phyloP scores from a whole-genome alignment of 2,797 vertebrate species.

The Falco concolor region DNA sequence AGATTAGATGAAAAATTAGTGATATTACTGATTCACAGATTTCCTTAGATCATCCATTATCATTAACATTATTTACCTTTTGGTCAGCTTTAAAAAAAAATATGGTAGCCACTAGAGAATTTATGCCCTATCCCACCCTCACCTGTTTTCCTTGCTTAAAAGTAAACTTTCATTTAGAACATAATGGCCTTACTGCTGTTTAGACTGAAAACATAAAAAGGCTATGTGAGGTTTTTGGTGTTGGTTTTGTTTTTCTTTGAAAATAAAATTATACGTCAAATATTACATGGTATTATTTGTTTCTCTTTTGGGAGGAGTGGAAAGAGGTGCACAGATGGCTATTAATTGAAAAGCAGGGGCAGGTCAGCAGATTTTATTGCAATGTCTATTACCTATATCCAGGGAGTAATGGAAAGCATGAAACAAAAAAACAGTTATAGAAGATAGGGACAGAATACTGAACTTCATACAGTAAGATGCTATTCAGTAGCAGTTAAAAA shows the following conservation, averaged over 20 bases:
- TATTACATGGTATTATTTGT: not conserved
- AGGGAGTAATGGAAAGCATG: not conserved
- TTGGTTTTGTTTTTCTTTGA: not conserved
- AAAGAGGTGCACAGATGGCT: not conserved
- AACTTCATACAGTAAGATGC: not conserved
- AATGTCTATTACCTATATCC: not conserved
- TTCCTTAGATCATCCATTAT: not conserved
- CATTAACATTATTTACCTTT: not conserved
- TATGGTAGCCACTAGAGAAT: not conserved
- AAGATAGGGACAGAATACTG: not conserved
- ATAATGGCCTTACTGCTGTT: not conserved
- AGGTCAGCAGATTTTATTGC: not conserved
- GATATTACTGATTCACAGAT: not conserved
- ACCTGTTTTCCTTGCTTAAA: not conserved
- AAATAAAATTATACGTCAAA: not conserved
- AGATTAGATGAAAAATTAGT: not conserved
- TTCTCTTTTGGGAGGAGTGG: not conserved
- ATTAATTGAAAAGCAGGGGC: not conserved
- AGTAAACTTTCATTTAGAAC: not conserved
- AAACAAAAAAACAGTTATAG: not conserved
- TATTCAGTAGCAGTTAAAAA: not conserved
- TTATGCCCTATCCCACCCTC: not conserved
- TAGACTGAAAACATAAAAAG: not conserved
- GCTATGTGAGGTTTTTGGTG: not conserved
- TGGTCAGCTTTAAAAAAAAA: not conserved